Percentiles rank a stretch among this genome's conserved stretches.
These are phyloP conservation scores for Penaeus monodon DNA, from an alignment of 2,888 invertebrate species.

Conservation along the genomic window DNA sequence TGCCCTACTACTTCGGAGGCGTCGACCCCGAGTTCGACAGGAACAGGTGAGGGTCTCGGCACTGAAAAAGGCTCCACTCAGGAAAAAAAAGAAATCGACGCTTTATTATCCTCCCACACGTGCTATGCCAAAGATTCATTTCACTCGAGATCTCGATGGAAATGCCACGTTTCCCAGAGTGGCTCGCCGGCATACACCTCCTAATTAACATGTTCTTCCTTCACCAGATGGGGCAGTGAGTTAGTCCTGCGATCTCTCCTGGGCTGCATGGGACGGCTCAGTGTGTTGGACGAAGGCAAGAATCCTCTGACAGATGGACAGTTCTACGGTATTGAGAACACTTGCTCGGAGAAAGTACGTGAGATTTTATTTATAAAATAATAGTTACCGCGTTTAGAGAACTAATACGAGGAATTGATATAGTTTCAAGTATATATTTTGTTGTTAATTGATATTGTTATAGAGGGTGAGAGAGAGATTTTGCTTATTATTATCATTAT, in stretches of 20 bases:
- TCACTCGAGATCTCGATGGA: too few species aligned
- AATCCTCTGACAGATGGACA: conserved; percentile 79
- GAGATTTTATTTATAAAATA: not conserved
- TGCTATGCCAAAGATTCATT: too few species aligned
- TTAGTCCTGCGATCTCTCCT: conserved; percentile 75
- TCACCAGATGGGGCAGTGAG: conserved; percentile 65
- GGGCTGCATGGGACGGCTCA: conserved; percentile 86
- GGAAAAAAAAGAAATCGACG: too few species aligned
- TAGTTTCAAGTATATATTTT: too few species aligned
- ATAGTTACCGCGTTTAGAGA: too few species aligned
- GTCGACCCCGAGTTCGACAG: conserved; percentile 79
- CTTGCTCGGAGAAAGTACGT: conserved; percentile 79
- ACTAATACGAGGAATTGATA: too few species aligned
- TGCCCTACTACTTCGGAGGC: conserved; percentile 87
- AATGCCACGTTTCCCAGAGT: not conserved
- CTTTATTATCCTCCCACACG: too few species aligned
- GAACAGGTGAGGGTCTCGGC: conserved; percentile 60
- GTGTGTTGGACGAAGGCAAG: conserved; percentile 77
- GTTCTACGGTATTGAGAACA: conserved; percentile 80
- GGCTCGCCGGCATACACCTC: not conserved
- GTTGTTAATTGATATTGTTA: too few species aligned
- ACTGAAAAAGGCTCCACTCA: too few species aligned
- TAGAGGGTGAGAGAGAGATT: too few species aligned
- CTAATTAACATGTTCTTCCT: not conserved
- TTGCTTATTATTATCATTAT: too few species aligned